Percentiles rank a stretch among this genome's conserved stretches.
Evolutionary conservation across 2,797 vertebrate species (phyloP).

Genomic region (Mormyrops attenuatus): DNA sequence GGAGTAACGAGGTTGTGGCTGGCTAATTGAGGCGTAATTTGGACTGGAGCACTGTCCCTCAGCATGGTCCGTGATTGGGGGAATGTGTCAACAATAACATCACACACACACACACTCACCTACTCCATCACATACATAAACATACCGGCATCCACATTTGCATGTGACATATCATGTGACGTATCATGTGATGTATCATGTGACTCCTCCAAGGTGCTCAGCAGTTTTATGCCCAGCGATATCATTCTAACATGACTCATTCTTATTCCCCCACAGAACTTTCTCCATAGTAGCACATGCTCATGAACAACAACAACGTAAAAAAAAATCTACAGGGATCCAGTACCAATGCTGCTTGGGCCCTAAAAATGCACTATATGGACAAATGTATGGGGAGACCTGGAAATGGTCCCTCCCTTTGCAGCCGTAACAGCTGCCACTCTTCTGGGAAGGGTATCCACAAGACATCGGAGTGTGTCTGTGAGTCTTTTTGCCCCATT

Average conservation of each 20-base stretch:
- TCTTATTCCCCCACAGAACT: not conserved
- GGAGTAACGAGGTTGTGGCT: not conserved
- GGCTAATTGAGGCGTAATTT: slow-evolving; percentile 38
- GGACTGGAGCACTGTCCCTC: slow-evolving; percentile 29
- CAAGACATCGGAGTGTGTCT: no score
- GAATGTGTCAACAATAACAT: slow-evolving; percentile 12
- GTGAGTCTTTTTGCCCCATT: no score
- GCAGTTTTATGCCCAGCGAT: not conserved
- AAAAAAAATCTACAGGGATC: no score
- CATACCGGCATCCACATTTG: not conserved
- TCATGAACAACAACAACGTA: not conserved
- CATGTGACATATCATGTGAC: not conserved
- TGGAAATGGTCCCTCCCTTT: no score
- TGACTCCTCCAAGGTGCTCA: not conserved
- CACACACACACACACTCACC: not conserved
- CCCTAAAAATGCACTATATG: not conserved
- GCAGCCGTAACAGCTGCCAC: no score
- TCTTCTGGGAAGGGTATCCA: no score
- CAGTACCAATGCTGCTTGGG: not conserved
- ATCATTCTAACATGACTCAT: no score
- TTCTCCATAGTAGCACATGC: not conserved
- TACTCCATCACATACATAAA: not conserved
- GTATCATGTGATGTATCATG: not conserved
- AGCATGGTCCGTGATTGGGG: slow-evolving; percentile 36
- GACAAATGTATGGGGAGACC: no score